These are phyloP conservation scores for Fulmarus glacialis DNA, from an alignment of 2,113 vertebrate genomes.

Conservation along the genomic window DNA sequence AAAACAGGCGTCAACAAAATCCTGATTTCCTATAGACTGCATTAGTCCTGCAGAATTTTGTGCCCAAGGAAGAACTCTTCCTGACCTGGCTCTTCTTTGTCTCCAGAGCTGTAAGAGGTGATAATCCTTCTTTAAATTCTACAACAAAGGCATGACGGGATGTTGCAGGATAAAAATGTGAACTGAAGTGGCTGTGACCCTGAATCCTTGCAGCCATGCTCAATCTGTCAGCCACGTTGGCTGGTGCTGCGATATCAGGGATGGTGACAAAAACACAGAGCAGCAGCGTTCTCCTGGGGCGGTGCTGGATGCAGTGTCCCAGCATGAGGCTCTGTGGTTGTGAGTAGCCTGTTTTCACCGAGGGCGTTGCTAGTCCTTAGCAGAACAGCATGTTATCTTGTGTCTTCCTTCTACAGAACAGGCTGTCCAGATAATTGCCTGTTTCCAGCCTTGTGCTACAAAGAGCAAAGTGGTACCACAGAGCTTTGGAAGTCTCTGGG, in stretches of 20 bases:
- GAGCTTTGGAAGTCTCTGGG: background rate
- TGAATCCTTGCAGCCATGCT: background rate
- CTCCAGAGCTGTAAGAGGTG: background rate
- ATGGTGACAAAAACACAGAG: background rate
- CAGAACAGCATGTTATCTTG: background rate
- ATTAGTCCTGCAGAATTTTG: background rate
- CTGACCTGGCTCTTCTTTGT: background rate
- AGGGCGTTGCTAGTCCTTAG: background rate
- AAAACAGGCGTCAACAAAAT: background rate
- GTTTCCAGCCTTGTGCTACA: background rate
- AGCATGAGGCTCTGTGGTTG: background rate
- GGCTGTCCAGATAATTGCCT: background rate
- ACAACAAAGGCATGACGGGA: background rate
- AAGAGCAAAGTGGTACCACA: background rate
- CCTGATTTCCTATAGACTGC: background rate
- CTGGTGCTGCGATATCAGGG: background rate
- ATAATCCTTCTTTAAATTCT: background rate
- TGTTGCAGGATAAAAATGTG: background rate
- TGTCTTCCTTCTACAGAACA: background rate
- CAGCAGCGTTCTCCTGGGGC: background rate
- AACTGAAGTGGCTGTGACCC: background rate
- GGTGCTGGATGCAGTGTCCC: background rate
- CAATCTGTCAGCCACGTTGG: background rate
- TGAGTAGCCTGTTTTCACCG: background rate
- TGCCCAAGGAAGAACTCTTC: background rate